phyloP scores from a whole-genome alignment of 2,113 vertebrate species.

The Oncorhynchus nerka region DNA sequence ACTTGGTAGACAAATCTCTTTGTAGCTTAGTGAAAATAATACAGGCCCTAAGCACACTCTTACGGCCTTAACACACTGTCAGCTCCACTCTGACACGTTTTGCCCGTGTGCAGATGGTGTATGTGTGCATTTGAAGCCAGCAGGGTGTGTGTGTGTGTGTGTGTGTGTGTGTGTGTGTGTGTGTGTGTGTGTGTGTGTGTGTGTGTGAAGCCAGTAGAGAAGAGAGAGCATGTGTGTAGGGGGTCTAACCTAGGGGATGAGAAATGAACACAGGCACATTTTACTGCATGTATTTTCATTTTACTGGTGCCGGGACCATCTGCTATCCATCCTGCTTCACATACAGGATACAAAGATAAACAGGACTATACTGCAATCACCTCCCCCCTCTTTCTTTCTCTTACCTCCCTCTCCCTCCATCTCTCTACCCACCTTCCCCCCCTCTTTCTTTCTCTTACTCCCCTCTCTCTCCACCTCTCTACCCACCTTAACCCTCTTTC shows the following conservation, averaged over 20 bases:
- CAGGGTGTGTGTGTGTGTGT: slow-evolving; percentile 34
- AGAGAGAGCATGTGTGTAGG: slow-evolving; percentile 12
- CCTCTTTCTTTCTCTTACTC: too few species aligned
- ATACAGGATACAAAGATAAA: slow-evolving; percentile 11
- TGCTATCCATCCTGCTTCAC: slow-evolving; percentile 75
- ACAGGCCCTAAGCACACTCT: too few species aligned
- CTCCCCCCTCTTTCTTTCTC: too few species aligned
- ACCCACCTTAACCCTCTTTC: too few species aligned
- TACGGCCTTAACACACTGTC: too few species aligned
- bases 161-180: not conserved
- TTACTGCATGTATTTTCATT: slow-evolving; percentile 58
- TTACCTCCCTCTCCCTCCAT: too few species aligned
- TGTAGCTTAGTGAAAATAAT: too few species aligned
- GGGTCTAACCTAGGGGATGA: slow-evolving; percentile 74
- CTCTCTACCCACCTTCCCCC: too few species aligned
- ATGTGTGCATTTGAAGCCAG: slow-evolving; percentile 55
- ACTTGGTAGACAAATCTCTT: too few species aligned
- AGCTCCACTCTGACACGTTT: slow-evolving; percentile 54
- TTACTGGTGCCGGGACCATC: slow-evolving; percentile 82
- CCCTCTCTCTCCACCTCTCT: too few species aligned
- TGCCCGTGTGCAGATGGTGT: slow-evolving; percentile 64
- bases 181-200: slow-evolving; percentile 4
- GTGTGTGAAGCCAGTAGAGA: not conserved
- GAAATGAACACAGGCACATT: slow-evolving; percentile 81
- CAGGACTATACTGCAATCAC: too few species aligned